Evolutionary conservation across 2,113 vertebrate species (phyloP).

Genomic region (Podocnemis expansa): DNA sequence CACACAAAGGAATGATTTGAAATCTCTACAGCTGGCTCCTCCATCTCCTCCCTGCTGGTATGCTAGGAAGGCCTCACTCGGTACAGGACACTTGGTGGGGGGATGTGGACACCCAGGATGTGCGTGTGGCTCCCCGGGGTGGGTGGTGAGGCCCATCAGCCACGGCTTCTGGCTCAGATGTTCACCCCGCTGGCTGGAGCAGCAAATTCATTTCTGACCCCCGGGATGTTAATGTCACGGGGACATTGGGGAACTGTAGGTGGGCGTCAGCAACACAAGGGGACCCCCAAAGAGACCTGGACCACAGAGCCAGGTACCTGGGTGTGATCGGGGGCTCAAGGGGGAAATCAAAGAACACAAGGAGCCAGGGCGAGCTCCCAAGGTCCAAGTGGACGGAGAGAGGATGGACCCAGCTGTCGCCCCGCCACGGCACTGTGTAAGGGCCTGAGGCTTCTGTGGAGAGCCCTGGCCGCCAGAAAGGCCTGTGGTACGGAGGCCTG

Average conservation of each 20-base stretch:
- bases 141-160: background rate
- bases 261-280: background rate
- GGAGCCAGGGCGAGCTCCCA: background rate
- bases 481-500: background rate
- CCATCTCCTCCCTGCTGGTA: background rate
- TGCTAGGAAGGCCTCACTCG: background rate
- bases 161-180: background rate
- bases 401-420: background rate
- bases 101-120: background rate
- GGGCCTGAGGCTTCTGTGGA: too few relatives aligned
- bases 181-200: background rate
- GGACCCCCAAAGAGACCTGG: background rate
- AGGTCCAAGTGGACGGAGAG: background rate
- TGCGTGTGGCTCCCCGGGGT: too few relatives aligned
- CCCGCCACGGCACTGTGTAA: background rate
- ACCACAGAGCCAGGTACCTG: background rate
- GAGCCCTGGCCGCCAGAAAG: too few relatives aligned
- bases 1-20: background rate
- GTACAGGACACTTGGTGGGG: background rate
- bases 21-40: background rate
- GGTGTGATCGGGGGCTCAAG: background rate
- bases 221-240: background rate
- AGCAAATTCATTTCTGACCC: background rate
- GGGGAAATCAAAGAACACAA: background rate
- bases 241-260: background rate